Evolutionary conservation across 2,113 vertebrate species (phyloP).

Genomic region (Oenanthe oenanthe): DNA sequence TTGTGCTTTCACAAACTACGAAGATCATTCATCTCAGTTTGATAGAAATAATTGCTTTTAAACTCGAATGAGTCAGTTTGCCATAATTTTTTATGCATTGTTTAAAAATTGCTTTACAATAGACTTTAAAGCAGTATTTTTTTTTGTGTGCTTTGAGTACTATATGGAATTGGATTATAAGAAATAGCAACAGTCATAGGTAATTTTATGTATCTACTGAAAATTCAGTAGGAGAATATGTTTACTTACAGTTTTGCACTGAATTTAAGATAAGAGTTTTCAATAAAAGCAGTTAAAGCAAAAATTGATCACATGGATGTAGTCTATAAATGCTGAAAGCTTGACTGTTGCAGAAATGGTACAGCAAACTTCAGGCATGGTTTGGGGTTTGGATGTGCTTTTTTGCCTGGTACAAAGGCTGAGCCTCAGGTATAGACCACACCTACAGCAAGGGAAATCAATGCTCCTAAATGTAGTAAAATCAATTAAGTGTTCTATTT

Average conservation of each 20-base stretch:
- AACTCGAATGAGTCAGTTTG: neutral
- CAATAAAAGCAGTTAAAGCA: neutral
- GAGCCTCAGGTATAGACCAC: neutral
- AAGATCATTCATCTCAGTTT: neutral
- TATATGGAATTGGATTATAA: neutral
- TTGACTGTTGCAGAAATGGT: neutral
- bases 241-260: neutral
- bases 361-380: neutral
- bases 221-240: neutral
- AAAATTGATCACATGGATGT: neutral
- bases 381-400: neutral
- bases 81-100: neutral
- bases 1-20: neutral
- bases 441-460: neutral
- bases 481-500: neutral
- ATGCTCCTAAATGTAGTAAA: neutral
- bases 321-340: neutral
- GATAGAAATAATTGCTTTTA: neutral
- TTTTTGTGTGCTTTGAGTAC: neutral
- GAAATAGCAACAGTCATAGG: neutral
- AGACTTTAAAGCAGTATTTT: neutral
- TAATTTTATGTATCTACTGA: neutral
- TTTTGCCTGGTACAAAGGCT: neutral
- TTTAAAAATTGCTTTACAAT: neutral
- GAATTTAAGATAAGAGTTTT: neutral